phyloP scores from a whole-genome alignment of 2,888 invertebrate species.

The Achlya flavicornis region DNA sequence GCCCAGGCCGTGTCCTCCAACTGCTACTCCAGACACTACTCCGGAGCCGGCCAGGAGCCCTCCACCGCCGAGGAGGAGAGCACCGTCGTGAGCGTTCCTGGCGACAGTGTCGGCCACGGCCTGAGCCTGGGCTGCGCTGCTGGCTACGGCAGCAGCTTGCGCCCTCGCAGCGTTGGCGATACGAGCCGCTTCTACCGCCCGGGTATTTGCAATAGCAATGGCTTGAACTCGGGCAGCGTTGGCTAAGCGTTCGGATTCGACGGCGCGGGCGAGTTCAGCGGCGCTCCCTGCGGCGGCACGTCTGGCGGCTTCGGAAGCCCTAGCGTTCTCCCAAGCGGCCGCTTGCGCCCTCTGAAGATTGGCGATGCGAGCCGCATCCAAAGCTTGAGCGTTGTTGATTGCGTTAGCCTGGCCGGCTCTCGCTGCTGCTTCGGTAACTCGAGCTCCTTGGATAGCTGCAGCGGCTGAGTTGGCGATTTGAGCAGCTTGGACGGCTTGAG shows the following conservation, averaged over 20 bases:
- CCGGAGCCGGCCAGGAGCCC: slow-evolving; percentile 31
- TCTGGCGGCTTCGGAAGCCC: slow-evolving; percentile 72
- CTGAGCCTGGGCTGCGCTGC: slow-evolving; percentile 67
- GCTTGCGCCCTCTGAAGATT: slow-evolving; percentile 76
- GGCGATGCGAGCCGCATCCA: slow-evolving; percentile 72
- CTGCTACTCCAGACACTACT: slow-evolving; percentile 37
- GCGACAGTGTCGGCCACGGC: slow-evolving; percentile 68
- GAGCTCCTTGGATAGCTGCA: slow-evolving; percentile 75
- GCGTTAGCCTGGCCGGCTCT: slow-evolving; percentile 71
- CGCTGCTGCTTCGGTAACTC: slow-evolving; percentile 71
- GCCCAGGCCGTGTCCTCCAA: slow-evolving; percentile 36
- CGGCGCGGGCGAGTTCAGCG: slow-evolving; percentile 60
- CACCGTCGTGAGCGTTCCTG: slow-evolving; percentile 67
- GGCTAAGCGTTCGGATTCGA: slow-evolving; percentile 66
- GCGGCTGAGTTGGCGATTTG: slow-evolving; percentile 75
- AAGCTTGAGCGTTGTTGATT: slow-evolving; percentile 73
- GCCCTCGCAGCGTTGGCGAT: slow-evolving; percentile 69
- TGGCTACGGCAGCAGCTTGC: slow-evolving; percentile 63
- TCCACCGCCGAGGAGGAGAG: slow-evolving; percentile 58
- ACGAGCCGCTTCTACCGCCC: slow-evolving; percentile 73
- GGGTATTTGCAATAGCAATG: slow-evolving; percentile 71
- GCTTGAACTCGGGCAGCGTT: slow-evolving; percentile 76
- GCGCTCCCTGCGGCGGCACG: slow-evolving; percentile 65
- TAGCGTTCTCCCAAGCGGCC: slow-evolving; percentile 74
- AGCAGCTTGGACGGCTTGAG: slow-evolving; percentile 73